Percentiles rank a stretch among this genome's conserved stretches.
Evolutionary conservation across 2,113 vertebrate species (phyloP).

Genomic region (Felis chaus): DNA sequence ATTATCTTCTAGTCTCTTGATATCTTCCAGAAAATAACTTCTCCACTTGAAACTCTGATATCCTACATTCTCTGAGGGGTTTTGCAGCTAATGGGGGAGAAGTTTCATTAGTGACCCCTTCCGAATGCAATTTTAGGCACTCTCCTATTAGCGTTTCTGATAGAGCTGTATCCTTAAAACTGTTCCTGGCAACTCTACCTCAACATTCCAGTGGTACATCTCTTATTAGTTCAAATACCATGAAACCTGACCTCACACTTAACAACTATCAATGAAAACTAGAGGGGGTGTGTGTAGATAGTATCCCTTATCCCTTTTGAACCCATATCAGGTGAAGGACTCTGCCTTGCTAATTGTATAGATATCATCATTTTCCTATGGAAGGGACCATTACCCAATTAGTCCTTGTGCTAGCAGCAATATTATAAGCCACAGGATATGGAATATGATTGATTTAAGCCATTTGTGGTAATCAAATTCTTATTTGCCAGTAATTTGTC

Average conservation of each 20-base stretch:
- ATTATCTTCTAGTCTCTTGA: not conserved
- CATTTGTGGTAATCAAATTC: not conserved
- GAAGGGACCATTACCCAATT: not conserved
- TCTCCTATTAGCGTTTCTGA: not conserved
- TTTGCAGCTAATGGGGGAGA: not conserved
- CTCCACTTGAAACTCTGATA: not conserved
- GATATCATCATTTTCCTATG: not conserved
- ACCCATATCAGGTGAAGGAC: not conserved
- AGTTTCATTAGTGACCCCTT: not conserved
- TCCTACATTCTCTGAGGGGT: not conserved
- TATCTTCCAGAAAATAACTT: not conserved
- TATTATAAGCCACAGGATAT: not conserved
- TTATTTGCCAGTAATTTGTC: slow-evolving; percentile 6
- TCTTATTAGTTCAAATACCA: not conserved
- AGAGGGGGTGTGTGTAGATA: not conserved
- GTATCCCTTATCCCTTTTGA: not conserved
- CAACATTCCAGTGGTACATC: not conserved
- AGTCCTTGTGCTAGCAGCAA: not conserved
- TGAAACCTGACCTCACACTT: not conserved
- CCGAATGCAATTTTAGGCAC: not conserved
- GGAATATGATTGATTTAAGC: not conserved
- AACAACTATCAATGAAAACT: not conserved
- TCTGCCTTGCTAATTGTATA: not conserved
- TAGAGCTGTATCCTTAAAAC: not conserved
- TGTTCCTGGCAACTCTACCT: not conserved